Conservation (phyloP, 1,140 invertebrate species). For the Stegodyphus mimosarum region DNA sequence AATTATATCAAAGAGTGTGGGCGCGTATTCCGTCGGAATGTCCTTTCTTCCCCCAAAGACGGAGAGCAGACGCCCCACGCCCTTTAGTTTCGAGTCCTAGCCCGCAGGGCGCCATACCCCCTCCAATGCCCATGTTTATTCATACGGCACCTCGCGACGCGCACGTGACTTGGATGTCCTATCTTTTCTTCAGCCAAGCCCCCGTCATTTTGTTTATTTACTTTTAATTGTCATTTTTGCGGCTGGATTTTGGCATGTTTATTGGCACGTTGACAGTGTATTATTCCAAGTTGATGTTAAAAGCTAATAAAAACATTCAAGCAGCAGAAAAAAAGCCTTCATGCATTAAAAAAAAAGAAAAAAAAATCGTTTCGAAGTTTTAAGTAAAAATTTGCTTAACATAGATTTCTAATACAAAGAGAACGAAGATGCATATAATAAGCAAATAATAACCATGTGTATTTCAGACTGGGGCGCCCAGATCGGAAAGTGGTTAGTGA, state of each 20-base stretch:
- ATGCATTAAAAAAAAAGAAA: too few species aligned
- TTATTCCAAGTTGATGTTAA: not conserved
- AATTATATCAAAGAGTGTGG: slow-evolving; percentile 6
- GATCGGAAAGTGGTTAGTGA: too few species aligned
- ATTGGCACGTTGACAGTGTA: not conserved
- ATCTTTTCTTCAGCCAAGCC: slow-evolving; percentile 12
- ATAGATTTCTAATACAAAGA: too few species aligned
- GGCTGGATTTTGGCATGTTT: not conserved
- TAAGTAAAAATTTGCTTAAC: too few species aligned
- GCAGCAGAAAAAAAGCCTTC: too few species aligned
- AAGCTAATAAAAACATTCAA: too few species aligned
- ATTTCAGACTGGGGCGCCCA: too few species aligned
- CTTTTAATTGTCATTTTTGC: not conserved
- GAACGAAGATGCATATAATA: too few species aligned
- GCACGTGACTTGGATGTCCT: slow-evolving; percentile 20
- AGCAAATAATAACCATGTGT: too few species aligned
- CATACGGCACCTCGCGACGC: not conserved
- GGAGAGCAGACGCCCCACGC: not conserved
- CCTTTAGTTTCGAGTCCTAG: slow-evolving; percentile 2
- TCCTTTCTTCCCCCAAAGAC: not conserved
- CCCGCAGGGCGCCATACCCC: not conserved
- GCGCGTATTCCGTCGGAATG: slow-evolving; percentile 1
- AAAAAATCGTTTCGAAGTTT: too few species aligned
- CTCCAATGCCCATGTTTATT: slow-evolving; percentile 26
- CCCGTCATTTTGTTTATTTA: slow-evolving; percentile 15